Percentiles rank a stretch among this genome's conserved stretches.
Conservation (phyloP, 2,797 vertebrate genomes). For the Eremophila alpestris region DNA sequence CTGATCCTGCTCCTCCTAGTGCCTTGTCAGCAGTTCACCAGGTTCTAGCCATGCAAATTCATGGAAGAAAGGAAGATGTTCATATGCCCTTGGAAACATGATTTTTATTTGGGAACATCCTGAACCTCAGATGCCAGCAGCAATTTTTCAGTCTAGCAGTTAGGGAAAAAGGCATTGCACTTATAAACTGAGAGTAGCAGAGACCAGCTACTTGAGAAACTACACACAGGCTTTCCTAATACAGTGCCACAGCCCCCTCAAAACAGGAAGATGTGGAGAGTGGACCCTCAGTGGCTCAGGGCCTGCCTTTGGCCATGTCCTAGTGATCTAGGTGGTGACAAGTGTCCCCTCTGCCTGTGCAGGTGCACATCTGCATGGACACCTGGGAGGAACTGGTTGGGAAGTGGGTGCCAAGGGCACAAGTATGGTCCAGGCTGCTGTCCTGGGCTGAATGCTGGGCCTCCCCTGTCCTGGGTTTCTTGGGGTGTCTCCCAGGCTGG, state of each 20-base stretch:
- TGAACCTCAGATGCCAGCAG: neutral
- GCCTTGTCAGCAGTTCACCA: neutral
- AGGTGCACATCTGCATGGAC: neutral
- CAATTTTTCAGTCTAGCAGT: neutral
- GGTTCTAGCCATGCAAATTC: neutral
- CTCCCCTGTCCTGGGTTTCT: neutral
- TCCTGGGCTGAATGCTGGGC: neutral
- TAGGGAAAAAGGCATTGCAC: neutral
- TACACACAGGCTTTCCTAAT: neutral
- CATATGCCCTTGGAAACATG: neutral
- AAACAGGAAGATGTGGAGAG: fast-evolving
- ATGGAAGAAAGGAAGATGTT: neutral
- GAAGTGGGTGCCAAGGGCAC: neutral
- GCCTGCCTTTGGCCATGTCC: neutral
- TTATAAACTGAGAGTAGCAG: neutral
- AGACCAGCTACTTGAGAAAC: neutral
- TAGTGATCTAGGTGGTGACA: neutral
- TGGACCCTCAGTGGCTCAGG: neutral
- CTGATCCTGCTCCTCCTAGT: neutral
- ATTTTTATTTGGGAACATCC: conserved; percentile 44
- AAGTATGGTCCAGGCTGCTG: neutral
- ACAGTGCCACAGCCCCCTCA: neutral
- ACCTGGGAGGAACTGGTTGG: neutral
- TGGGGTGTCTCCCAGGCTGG: fast-evolving
- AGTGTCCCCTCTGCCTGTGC: neutral